Conservation (phyloP, 2,797 vertebrate genomes). For the Rhinichthys osculus region DNA sequence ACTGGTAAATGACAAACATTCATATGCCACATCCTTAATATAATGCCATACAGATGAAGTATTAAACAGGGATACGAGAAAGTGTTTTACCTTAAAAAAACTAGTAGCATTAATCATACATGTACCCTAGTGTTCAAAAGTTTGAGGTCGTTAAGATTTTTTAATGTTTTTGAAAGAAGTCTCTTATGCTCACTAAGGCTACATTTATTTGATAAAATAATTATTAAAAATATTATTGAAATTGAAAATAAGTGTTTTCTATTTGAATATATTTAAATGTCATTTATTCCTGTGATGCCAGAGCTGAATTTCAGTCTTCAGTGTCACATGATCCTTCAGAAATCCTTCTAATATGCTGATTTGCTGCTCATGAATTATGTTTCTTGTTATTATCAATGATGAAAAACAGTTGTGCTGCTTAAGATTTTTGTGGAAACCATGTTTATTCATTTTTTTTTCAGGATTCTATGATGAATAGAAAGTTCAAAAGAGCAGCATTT, state of each 20-base stretch:
- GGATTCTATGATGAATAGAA: neutral
- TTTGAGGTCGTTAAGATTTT: too few relatives aligned
- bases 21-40: neutral
- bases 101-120: neutral
- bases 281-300: neutral
- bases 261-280: neutral
- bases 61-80: neutral
- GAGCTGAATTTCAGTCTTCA: neutral
- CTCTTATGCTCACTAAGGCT: too few relatives aligned
- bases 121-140: neutral
- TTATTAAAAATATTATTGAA: neutral
- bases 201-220: neutral
- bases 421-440: neutral
- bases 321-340: neutral
- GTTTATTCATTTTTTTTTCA: neutral
- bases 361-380: neutral
- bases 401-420: neutral
- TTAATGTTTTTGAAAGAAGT: too few relatives aligned
- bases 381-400: neutral
- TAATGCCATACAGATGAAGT: neutral
- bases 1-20: constrained; percentile 68
- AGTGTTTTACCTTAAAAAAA: neutral
- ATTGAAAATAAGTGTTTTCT: neutral
- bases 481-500: neutral
- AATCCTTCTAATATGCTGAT: neutral